Percentiles rank a stretch among this genome's conserved stretches.
Conservation (phyloP, 2,797 vertebrate genomes). For the Sebastes paucispinis region DNA sequence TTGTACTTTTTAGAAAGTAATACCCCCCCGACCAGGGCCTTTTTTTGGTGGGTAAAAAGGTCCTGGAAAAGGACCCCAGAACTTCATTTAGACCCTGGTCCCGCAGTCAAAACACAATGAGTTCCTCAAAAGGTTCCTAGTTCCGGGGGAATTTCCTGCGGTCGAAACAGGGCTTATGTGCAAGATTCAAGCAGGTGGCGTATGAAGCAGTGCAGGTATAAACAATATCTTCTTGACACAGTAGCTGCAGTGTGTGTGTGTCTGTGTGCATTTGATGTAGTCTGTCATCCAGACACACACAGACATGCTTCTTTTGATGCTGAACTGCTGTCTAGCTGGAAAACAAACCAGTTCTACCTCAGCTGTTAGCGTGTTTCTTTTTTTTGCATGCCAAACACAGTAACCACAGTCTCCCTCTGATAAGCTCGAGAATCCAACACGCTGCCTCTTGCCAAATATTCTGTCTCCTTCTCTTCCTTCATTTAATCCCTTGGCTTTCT, state of each 20-base stretch:
- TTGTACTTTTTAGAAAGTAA: no score
- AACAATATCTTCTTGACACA: not conserved
- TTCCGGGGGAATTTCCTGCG: no score
- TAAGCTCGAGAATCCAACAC: slow-evolving; percentile 39
- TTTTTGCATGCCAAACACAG: slow-evolving; percentile 13
- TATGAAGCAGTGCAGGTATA: slow-evolving; percentile 61
- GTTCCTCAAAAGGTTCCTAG: no score
- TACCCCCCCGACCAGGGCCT: no score
- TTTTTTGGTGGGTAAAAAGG: no score
- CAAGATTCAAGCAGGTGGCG: slow-evolving; percentile 66
- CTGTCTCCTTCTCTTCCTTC: slow-evolving; percentile 23
- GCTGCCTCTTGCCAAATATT: slow-evolving; percentile 30
- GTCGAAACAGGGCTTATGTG: not conserved
- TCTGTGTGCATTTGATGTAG: slow-evolving; percentile 22
- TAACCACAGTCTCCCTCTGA: slow-evolving; percentile 46
- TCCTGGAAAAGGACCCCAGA: no score
- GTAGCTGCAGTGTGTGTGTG: slow-evolving; percentile 53
- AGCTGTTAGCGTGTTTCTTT: slow-evolving; percentile 17
- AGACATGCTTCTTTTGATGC: slow-evolving; percentile 46
- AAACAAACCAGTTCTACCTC: slow-evolving; percentile 57
- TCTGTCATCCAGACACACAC: slow-evolving; percentile 26
- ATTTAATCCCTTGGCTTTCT: slow-evolving; percentile 29
- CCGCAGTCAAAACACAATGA: no score
- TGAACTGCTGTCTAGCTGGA: slow-evolving; percentile 25
- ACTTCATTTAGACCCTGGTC: no score